Conservation (phyloP, 2,113 vertebrate genomes). For the Cavia aperea region DNA sequence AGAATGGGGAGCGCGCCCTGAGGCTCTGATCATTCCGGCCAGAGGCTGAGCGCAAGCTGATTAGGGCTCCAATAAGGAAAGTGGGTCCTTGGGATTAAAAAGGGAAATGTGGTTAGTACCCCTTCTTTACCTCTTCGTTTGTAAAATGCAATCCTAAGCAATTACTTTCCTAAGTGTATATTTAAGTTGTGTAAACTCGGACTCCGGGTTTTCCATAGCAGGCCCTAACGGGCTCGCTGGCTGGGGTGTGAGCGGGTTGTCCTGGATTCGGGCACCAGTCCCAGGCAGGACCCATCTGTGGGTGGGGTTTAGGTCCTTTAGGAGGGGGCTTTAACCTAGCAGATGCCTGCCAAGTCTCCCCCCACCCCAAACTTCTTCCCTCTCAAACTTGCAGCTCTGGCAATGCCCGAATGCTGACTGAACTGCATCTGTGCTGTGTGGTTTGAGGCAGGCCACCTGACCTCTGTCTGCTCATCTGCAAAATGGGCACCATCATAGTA, state of each 20-base stretch:
- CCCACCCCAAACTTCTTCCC: not conserved
- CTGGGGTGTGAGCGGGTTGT: not conserved
- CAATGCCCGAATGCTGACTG: not conserved
- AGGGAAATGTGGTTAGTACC: not conserved
- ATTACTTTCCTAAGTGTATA: slow-evolving; percentile 29
- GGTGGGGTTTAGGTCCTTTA: not conserved
- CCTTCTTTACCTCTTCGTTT: not conserved
- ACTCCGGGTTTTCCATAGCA: not conserved
- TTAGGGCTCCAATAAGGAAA: not conserved
- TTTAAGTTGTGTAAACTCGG: slow-evolving; percentile 9
- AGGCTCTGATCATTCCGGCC: not conserved
- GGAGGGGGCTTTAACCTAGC: not conserved
- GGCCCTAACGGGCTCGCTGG: not conserved
- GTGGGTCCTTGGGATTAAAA: slow-evolving; percentile 8
- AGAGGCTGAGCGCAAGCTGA: not conserved
- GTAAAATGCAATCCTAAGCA: slow-evolving; percentile 18
- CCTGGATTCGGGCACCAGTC: not conserved
- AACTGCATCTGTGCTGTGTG: not conserved
- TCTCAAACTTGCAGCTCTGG: accelerated
- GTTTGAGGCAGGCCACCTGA: not conserved
- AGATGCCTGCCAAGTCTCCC: not conserved
- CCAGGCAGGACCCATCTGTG: not conserved
- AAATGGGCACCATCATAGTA: not conserved
- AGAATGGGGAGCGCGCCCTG: not conserved
- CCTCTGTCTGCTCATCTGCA: not conserved